phyloP scores from a whole-genome alignment of 2,888 invertebrate genomes.

The Ochropleura plecta region DNA sequence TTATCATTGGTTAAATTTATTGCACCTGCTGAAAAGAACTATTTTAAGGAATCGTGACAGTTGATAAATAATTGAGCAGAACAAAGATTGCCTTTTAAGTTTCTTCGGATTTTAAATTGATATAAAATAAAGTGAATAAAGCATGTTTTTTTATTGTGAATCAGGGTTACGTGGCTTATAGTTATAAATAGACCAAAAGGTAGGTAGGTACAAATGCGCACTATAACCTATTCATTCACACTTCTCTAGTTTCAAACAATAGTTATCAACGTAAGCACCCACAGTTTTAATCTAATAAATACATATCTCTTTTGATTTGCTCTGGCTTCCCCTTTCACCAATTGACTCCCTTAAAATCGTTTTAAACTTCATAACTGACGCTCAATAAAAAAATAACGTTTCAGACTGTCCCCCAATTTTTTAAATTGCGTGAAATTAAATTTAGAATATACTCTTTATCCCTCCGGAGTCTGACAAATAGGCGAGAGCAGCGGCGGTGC shows the following conservation, averaged over 20 bases:
- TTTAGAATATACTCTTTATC: conserved; percentile 89
- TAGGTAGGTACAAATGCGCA: background rate
- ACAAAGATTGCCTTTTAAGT: background rate
- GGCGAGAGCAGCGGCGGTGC: conserved; percentile 82
- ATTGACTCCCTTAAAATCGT: conserved; percentile 71
- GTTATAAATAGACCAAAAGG: background rate
- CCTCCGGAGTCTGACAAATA: conserved; percentile 90
- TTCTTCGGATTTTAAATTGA: background rate
- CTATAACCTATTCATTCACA: background rate
- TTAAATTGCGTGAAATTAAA: conserved; percentile 91
- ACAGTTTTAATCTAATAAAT: conserved; percentile 47
- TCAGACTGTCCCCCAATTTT: conserved; percentile 85
- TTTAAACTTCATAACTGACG: conserved; percentile 82
- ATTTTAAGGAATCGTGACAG: background rate
- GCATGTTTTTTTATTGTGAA: background rate
- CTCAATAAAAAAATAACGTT: conserved; percentile 85
- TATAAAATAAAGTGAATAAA: background rate
- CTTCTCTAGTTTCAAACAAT: conserved; percentile 10
- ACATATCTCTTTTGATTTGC: conserved; percentile 54
- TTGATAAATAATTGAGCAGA: background rate
- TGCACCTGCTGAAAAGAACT: background rate
- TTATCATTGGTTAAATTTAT: conserved; percentile 9
- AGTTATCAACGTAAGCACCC: conserved; percentile 3
- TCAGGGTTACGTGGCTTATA: background rate
- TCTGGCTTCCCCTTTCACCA: conserved; percentile 50